Evolutionary conservation across 2,888 invertebrate species (phyloP).

Genomic region (Margaritifera margaritifera): DNA sequence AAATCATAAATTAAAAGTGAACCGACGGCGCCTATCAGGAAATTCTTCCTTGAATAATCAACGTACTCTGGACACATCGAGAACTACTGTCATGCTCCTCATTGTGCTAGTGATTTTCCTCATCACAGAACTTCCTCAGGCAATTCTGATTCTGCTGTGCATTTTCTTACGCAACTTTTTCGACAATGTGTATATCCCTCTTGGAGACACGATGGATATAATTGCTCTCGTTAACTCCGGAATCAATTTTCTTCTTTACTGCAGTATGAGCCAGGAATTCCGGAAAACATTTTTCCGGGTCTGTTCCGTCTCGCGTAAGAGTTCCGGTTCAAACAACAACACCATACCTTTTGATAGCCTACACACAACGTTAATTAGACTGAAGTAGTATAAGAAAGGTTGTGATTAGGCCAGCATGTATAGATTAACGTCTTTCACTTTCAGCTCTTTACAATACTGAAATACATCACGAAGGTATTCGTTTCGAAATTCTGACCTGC

Average conservation of each 20-base stretch:
- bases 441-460: no score
- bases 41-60: constrained; percentile 5
- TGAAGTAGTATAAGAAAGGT: background rate
- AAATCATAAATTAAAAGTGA: constrained; percentile 41
- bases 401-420: no score
- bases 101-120: constrained; percentile 89
- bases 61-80: constrained; percentile 73
- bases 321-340: background rate
- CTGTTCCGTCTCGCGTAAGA: constrained; percentile 10
- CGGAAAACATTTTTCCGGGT: constrained; percentile 75
- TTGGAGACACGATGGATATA: constrained; percentile 88
- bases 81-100: constrained; percentile 90
- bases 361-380: constrained; percentile 1
- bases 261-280: constrained; percentile 94
- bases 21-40: constrained; percentile 31
- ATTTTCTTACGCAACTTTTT: constrained; percentile 81
- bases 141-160: constrained; percentile 81
- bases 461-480: no score
- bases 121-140: constrained; percentile 92
- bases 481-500: no score
- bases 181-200: constrained; percentile 76
- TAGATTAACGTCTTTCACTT: no score
- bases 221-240: constrained; percentile 91
- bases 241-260: constrained; percentile 93
- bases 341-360: constrained; percentile 3